Evolutionary conservation across 1,140 invertebrate genomes (phyloP).

Genomic region (Macrotrachela quadricornifera): DNA sequence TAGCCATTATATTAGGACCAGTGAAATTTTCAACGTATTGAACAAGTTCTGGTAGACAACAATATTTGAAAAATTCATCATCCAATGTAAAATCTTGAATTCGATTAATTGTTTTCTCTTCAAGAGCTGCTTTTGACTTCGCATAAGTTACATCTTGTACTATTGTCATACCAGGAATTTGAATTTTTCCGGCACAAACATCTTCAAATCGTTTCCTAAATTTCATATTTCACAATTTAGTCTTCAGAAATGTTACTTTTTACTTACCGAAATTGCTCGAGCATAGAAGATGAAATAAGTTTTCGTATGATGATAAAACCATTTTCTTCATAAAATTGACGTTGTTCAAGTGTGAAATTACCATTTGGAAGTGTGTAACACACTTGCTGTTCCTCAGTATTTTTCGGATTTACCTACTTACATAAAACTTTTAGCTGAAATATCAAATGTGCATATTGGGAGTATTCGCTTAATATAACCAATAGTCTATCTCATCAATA

Average conservation of each 20-base stretch:
- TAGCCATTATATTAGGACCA: slow-evolving; percentile 52
- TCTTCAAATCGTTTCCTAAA: slow-evolving; percentile 40
- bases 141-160: slow-evolving; percentile 50
- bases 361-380: background rate
- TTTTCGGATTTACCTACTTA: too few relatives aligned
- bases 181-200: slow-evolving; percentile 37
- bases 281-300: slow-evolving; percentile 36
- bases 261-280: slow-evolving; percentile 39
- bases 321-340: slow-evolving; percentile 54
- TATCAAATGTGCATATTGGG: too few relatives aligned
- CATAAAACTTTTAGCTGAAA: too few relatives aligned
- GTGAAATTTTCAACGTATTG: slow-evolving; percentile 52
- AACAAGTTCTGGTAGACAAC: slow-evolving; percentile 39
- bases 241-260: background rate
- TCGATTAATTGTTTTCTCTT: slow-evolving; percentile 48
- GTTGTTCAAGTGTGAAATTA: slow-evolving; percentile 33
- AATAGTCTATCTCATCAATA: too few relatives aligned
- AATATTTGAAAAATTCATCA: slow-evolving; percentile 48
- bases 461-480: too few relatives aligned
- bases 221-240: slow-evolving; percentile 7
- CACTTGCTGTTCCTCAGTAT: too few relatives aligned
- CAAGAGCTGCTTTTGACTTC: slow-evolving; percentile 35
- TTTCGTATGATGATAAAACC: slow-evolving; percentile 49
- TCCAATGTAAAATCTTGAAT: slow-evolving; percentile 52
- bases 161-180: slow-evolving; percentile 37